Base-by-base conservation (phyloP, 2,888 invertebrate genomes). In the Cerastis leucographa region DNA sequence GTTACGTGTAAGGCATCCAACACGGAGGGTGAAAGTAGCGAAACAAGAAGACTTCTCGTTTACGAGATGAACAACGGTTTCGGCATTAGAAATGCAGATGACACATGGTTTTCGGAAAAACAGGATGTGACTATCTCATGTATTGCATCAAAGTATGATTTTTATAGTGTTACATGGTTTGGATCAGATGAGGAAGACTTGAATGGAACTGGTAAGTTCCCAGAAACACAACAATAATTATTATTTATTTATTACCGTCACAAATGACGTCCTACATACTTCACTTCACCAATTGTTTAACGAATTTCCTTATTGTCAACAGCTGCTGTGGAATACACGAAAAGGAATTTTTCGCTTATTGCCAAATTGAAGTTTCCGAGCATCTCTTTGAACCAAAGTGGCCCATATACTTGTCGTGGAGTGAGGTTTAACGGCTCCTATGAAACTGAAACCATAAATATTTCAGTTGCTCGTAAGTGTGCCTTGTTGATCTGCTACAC, bases 51-150 rank as follows among this genome's bases (percentile, higher is more conserved):
- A 46, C 88, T 96, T 19, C 76, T 92, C 0, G 92, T 95, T 8
- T 90, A 95, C 72, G 96, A 96, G 81, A 88, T 95, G 9, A 35
- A 76, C 2, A 81, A 84, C 49, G 96, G 96, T 14, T 96, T 96
- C 70, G 96, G 95, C 12, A 92, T 95, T 54, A 85, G 80, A 44
- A 85, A 93, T 68, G 78, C 65, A 0, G 74, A 89, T 0, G 86
- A 89, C 14, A 85, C 83, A 3, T 95, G 94, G 94, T 94, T 91
- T 74, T 78, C 93, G 4, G 91, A 95, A 86, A 89, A 91, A 40
- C 86, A 93, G 19, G 83, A 87, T 12, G 91, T 94, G 3, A 82
- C 78, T 12, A 64, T 94, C 7, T 90, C 90, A 70, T 96, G 96
- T 83, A 84, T 93, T 49, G 96, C 95, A 49, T 96, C 96, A 0